Conservation (phyloP, 2,888 invertebrate genomes). For the Nematopogon swammerdamellus region DNA sequence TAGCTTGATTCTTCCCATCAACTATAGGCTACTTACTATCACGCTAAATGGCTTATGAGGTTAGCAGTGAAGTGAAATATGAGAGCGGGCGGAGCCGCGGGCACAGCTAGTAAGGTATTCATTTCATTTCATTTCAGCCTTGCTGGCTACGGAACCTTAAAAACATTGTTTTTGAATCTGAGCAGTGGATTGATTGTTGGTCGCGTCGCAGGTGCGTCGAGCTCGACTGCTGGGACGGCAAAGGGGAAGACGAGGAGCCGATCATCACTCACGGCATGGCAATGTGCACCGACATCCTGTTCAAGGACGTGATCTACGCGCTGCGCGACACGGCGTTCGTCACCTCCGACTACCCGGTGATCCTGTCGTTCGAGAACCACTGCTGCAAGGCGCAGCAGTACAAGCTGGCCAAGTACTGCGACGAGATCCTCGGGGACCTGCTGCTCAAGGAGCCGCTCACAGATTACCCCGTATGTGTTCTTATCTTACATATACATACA, state of each 20-base stretch:
- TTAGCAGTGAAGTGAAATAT: too few relatives aligned
- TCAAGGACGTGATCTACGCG: slow-evolving; percentile 97
- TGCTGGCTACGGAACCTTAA: too few relatives aligned
- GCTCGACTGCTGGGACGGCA: slow-evolving; percentile 98
- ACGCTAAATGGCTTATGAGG: too few relatives aligned
- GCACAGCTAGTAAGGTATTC: too few relatives aligned
- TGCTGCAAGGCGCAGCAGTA: slow-evolving; percentile 97
- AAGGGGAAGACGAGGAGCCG: slow-evolving; percentile 96
- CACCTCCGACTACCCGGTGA: slow-evolving; percentile 95
- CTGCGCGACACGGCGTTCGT: slow-evolving; percentile 98
- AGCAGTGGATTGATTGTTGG: too few relatives aligned
- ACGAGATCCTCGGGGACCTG: slow-evolving; percentile 93
- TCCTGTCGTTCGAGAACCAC: slow-evolving; percentile 98
- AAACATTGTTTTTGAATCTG: too few relatives aligned
- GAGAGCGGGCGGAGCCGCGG: too few relatives aligned
- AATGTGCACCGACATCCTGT: slow-evolving; percentile 99
- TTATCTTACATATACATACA: too few relatives aligned
- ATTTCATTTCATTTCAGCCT: too few relatives aligned
- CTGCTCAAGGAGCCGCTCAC: slow-evolving; percentile 85
- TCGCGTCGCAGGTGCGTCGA: slow-evolving; percentile 79
- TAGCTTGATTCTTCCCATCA: too few relatives aligned
- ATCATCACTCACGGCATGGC: slow-evolving; percentile 99
- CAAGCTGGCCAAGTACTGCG: slow-evolving; percentile 98
- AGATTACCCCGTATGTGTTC: slow-evolving; percentile 79
- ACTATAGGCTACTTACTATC: too few relatives aligned